phyloP scores from a whole-genome alignment of 2,797 vertebrate species.

The Eleutherodactylus coqui region DNA sequence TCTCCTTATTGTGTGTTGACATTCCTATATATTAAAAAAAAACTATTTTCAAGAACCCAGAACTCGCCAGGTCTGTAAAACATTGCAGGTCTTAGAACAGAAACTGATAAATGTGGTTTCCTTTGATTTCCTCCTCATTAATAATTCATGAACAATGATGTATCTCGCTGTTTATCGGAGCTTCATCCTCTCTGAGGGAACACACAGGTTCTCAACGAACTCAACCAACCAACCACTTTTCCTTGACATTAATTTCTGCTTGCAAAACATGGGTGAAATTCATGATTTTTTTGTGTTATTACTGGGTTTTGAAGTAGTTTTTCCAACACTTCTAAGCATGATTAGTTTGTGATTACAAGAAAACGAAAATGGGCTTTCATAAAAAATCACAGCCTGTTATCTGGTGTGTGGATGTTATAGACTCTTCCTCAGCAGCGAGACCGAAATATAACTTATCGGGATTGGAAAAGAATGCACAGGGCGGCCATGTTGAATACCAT shows the following conservation, averaged over 20 bases:
- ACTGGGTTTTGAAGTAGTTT: not conserved
- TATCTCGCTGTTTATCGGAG: not conserved
- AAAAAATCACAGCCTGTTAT: conserved; percentile 19
- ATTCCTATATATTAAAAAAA: too few species aligned
- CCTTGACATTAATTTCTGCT: not conserved
- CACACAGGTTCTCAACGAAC: not conserved
- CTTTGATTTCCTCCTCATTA: not conserved
- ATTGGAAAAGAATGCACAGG: not conserved
- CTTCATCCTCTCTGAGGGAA: not conserved
- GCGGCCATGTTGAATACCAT: not conserved
- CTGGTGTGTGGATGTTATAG: not conserved
- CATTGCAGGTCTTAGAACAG: not conserved
- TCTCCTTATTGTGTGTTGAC: too few species aligned
- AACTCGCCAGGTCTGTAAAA: not conserved
- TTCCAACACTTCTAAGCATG: conserved; percentile 7
- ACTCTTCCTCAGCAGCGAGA: not conserved
- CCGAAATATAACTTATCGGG: not conserved
- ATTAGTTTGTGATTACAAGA: conserved; percentile 24
- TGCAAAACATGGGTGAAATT: not conserved
- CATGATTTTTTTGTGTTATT: not conserved
- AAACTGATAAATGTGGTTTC: not conserved
- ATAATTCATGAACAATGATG: not conserved
- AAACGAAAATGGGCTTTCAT: not conserved
- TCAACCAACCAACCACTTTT: conserved; percentile 3
- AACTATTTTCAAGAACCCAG: too few species aligned